Percentiles rank a stretch among this genome's conserved stretches.
Evolutionary conservation across 2,888 invertebrate genomes (phyloP).

Genomic region (Molanna angustata): DNA sequence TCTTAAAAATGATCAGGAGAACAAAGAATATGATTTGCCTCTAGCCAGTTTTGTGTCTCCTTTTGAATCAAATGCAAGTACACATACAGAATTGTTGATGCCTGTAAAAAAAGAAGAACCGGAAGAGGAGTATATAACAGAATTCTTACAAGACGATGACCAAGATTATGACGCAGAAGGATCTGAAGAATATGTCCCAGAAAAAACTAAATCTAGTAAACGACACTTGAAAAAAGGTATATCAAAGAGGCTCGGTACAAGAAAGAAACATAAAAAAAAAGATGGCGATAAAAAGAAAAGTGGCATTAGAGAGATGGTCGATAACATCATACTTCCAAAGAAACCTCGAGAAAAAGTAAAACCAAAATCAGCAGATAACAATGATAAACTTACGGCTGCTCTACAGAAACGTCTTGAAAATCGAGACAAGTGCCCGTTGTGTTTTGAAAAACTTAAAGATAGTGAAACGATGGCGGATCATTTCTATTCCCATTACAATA

Average conservation of each 20-base stretch:
- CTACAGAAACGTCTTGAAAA: constrained; percentile 27
- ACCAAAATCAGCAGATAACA: constrained; percentile 11
- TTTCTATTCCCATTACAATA: constrained; percentile 26
- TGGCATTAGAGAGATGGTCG: constrained; percentile 1
- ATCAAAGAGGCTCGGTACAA: neutral
- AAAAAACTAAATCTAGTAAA: neutral
- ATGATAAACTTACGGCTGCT: constrained; percentile 25
- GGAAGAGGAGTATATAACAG: constrained; percentile 1
- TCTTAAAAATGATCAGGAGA: constrained; percentile 8
- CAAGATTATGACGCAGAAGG: neutral
- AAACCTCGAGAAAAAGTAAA: neutral
- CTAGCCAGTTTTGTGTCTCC: neutral
- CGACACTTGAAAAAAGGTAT: neutral
- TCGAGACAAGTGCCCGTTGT: constrained; percentile 28
- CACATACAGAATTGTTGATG: neutral
- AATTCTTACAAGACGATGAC: neutral
- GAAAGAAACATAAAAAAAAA: constrained; percentile 8
- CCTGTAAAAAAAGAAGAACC: constrained; percentile 14
- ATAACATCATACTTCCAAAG: neutral
- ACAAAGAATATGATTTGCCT: neutral
- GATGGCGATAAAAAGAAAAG: constrained; percentile 6
- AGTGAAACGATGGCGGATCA: constrained; percentile 27
- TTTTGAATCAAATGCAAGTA: neutral
- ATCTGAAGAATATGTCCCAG: neutral
- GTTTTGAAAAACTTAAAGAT: constrained; percentile 22